Percentiles rank a stretch among this genome's conserved stretches.
Evolutionary conservation across 2,888 invertebrate species (phyloP).

Genomic region (Sialis lutaria): DNA sequence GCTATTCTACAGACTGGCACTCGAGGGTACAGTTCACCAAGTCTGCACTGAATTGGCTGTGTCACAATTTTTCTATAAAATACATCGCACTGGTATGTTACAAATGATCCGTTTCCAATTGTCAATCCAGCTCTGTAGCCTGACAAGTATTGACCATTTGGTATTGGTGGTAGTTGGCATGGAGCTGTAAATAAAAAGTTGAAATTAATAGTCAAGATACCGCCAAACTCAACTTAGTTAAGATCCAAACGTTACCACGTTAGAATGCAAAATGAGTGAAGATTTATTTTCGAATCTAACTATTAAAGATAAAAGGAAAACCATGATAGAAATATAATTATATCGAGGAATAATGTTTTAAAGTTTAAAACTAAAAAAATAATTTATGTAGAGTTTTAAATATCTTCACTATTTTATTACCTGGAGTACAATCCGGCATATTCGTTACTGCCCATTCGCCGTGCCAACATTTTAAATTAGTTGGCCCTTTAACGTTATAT

Average conservation of each 20-base stretch:
- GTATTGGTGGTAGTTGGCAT: slow-evolving; percentile 47
- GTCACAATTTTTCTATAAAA: slow-evolving; percentile 30
- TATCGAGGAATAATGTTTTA: slow-evolving; percentile 11
- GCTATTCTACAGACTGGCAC: slow-evolving; percentile 32
- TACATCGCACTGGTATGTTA: slow-evolving; percentile 52
- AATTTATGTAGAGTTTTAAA: not conserved
- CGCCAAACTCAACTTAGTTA: too few relatives aligned
- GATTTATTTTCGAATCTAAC: too few relatives aligned
- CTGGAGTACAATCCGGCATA: slow-evolving; percentile 60
- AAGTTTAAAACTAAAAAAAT: slow-evolving; percentile 21
- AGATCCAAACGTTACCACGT: too few relatives aligned
- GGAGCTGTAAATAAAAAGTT: slow-evolving; percentile 30
- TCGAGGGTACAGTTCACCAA: slow-evolving; percentile 43
- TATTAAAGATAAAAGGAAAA: too few relatives aligned
- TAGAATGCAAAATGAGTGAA: too few relatives aligned
- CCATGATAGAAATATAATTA: too few relatives aligned
- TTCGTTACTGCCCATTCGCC: slow-evolving; percentile 67
- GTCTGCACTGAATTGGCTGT: slow-evolving; percentile 42
- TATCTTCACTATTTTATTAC: slow-evolving; percentile 22
- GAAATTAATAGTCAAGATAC: not conserved
- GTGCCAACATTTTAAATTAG: slow-evolving; percentile 57
- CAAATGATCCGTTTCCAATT: slow-evolving; percentile 64
- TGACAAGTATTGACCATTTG: slow-evolving; percentile 51
- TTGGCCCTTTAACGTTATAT: slow-evolving; percentile 45
- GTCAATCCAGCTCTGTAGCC: slow-evolving; percentile 66